phyloP scores from a whole-genome alignment of 2,797 vertebrate species.

The Champsocephalus gunnari region DNA sequence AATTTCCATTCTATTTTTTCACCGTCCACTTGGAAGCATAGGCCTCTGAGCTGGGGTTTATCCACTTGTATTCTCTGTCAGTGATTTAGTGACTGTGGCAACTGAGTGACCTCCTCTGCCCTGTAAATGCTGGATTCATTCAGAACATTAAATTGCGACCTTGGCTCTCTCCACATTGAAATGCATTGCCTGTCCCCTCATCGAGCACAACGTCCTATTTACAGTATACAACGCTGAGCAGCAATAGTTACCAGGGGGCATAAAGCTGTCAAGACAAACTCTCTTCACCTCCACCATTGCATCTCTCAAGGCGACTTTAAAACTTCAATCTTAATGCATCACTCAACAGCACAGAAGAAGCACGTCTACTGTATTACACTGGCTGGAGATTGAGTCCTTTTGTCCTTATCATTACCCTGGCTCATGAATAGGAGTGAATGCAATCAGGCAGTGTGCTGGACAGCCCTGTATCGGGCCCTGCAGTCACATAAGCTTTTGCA shows the following conservation, averaged over 20 bases:
- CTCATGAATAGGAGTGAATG: conserved; percentile 42
- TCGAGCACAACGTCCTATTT: conserved; percentile 51
- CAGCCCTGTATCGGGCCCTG: conserved; percentile 19
- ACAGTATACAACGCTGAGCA: conserved; percentile 60
- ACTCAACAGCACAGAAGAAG: conserved; percentile 31
- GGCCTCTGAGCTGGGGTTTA: conserved; percentile 45
- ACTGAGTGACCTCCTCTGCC: conserved; percentile 58
- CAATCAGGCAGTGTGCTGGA: conserved; percentile 11
- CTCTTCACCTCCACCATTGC: conserved; percentile 44
- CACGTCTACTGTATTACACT: conserved; percentile 51
- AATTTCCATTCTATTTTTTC: conserved; percentile 31
- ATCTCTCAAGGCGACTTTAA: conserved; percentile 64
- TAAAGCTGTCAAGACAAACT: conserved; percentile 66
- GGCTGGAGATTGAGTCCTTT: conserved; percentile 50
- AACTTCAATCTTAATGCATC: conserved; percentile 65
- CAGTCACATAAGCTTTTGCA: conserved; percentile 30
- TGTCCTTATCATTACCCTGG: conserved; percentile 46
- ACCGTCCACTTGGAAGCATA: conserved; percentile 15
- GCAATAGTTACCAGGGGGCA: conserved; percentile 56
- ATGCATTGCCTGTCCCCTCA: conserved; percentile 55
- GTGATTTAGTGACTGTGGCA: conserved; percentile 59
- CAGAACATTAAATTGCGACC: conserved; percentile 62
- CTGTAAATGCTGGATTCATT: conserved; percentile 58
- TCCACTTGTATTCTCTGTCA: conserved; percentile 59
- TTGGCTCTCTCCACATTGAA: conserved; percentile 70